Evolutionary conservation across 2,113 vertebrate genomes (phyloP), one percentile per base, ranked within the genome.

Genomic region (Scomber scombrus): DNA sequence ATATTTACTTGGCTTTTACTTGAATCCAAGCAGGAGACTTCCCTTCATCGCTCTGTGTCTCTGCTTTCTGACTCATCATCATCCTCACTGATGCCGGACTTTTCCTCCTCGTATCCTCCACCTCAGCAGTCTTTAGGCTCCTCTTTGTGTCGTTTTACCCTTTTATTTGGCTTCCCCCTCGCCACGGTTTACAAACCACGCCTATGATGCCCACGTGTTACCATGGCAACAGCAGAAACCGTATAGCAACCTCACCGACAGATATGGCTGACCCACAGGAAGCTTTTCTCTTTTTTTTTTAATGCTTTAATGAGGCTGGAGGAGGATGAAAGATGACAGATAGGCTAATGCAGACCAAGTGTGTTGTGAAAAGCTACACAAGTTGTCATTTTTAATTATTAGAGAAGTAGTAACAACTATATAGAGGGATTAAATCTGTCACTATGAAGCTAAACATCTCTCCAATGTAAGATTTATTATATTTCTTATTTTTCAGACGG

Each of bases 351-450:
- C 80, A 77, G 73, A 82, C 72, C 72, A 13, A 77, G 31, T 5
- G 62, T 2, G 12, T 47, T n/a, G 74, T 16, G 45, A 46, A 72
- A 75, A 34, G 45, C 3, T 47, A 26, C 56, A 62, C 4, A 71
- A 68, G 56, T 54, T 46, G 18, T 71, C 75, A n/a, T 56, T 81
- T 84, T 73, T 71, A 71, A 86, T 84, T 66, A 78, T 52, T 11
- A 40, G 15, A 26, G 23, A 26, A 80, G 56, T 11, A 4, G n/a
- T 52, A 56, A 50, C 40, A 43, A 21, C 43, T 12, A 1, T n/a
- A n/a, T n/a, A n/a, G n/a, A n/a, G n/a, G n/a, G n/a, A 50, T 31
- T 18, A 14, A 64, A 47, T 60, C 76, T 74, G 80, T 83, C 73
- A 13, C 49, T 2, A 9, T 11, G 18, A 71, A 62, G 52, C 23